Evolutionary conservation across 2,797 vertebrate genomes (phyloP), one percentile per base, ranked within the genome.

Genomic region (Erpetoichthys calabaricus): DNA sequence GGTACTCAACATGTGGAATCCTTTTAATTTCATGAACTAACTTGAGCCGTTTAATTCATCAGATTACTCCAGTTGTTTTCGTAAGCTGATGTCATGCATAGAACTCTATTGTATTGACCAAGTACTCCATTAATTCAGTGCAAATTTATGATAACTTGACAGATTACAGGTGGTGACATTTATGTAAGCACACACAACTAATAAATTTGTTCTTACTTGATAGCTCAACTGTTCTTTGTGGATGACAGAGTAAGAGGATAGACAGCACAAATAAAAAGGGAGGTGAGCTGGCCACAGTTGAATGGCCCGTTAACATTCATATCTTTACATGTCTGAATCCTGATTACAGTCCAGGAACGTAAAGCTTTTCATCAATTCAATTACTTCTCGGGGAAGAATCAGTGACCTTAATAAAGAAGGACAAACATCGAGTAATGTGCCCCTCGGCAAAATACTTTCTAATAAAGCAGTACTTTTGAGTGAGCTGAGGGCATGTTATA

Each of bases 91-190:
- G 63, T 73, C 72, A 73, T 63, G 62, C 57, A 67, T 66, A 56
- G 53, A 63, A 65, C 54, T 47, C 52, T 60, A 62, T 63, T 45
- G 47, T 45, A 49, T 47, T 49, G 54, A 61, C 58, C 50, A 60
- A 64, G 57, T 45, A 56, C 60, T 53, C 56, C 68, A 74, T 65
- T 67, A 7, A 60, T 67, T 45, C 59, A 51, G 47, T 54, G 64
- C 45, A 57, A 67, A 75, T 68, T 70, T 62, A 62, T 50, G 62
- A 58, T 60, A 75, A 71, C 57, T 57, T 75, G 75, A 70, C 76
- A 70, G 70, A 66, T 64, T 50, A 64, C 63, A 68, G 67, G 66
- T 67, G 63, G 60, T 59, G 68, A 56, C 69, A 60, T 70, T 67
- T 71, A 72, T 66, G 59, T 73, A 65, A 73, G 60, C 67, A 66